phyloP scores from a whole-genome alignment of 2,888 invertebrate genomes.

The Plemyria rubiginata region DNA sequence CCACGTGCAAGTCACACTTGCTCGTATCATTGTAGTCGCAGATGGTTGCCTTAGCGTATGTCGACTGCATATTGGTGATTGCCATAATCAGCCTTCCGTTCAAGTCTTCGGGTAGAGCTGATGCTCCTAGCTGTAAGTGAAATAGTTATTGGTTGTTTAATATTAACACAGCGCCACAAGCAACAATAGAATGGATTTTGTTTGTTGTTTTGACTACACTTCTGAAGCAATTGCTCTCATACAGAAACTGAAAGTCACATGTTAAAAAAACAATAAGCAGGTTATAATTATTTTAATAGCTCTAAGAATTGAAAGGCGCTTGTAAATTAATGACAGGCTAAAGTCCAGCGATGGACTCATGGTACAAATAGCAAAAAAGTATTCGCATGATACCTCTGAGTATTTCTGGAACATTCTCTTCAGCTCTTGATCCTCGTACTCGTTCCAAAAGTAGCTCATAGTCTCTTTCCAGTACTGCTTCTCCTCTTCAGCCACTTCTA shows the following conservation, averaged over 20 bases:
- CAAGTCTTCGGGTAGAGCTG: slow-evolving; percentile 89
- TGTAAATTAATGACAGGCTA: too few relatives aligned
- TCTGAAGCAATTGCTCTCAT: too few relatives aligned
- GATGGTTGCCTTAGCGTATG: slow-evolving; percentile 91
- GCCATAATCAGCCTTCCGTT: slow-evolving; percentile 86
- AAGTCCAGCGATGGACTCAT: not conserved
- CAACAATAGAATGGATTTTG: too few relatives aligned
- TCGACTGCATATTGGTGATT: slow-evolving; percentile 89
- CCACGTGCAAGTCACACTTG: slow-evolving; percentile 89
- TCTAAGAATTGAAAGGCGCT: too few relatives aligned
- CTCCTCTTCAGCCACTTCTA: slow-evolving; percentile 79
- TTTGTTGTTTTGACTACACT: too few relatives aligned
- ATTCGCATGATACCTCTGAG: slow-evolving; percentile 55
- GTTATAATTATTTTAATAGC: too few relatives aligned
- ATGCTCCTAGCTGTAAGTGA: slow-evolving; percentile 83
- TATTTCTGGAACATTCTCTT: slow-evolving; percentile 90
- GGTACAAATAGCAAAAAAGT: not conserved
- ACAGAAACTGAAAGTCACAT: too few relatives aligned
- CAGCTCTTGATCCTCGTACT: slow-evolving; percentile 87
- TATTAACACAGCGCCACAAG: too few relatives aligned
- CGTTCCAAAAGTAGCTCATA: slow-evolving; percentile 89
- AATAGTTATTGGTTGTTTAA: not conserved
- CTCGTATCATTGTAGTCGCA: slow-evolving; percentile 87
- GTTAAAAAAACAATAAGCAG: too few relatives aligned
- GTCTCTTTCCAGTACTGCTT: slow-evolving; percentile 88